Evolutionary conservation across 1,140 invertebrate genomes (phyloP).

Genomic region (Bradynema listronoti): DNA sequence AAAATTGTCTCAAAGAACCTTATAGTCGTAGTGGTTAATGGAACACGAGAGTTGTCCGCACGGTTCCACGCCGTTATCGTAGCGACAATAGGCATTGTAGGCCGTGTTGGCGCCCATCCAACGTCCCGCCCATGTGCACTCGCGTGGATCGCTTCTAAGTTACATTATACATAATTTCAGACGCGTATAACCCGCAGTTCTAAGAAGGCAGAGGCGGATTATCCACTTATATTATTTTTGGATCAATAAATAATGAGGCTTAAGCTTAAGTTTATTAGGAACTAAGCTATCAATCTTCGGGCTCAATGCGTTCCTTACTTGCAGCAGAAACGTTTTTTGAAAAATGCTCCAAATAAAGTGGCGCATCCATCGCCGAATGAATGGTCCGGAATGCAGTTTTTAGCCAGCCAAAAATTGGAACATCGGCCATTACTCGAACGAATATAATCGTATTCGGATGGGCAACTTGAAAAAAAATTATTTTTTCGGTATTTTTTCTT

Average conservation of each 20-base stretch:
- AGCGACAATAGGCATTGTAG: conserved; percentile 46
- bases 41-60: conserved; percentile 45
- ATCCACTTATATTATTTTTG: neutral
- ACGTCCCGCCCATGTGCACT: conserved; percentile 46
- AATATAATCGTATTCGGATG: conserved; percentile 46
- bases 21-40: conserved; percentile 41
- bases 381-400: conserved; percentile 36
- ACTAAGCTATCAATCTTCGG: too few species aligned
- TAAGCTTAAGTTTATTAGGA: too few species aligned
- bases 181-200: neutral
- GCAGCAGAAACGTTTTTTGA: conserved; percentile 49
- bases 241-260: too few species aligned
- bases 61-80: conserved; percentile 39
- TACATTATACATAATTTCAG: conserved; percentile 18
- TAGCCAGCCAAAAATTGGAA: conserved; percentile 40
- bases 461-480: too few species aligned
- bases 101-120: conserved; percentile 53
- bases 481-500: too few species aligned
- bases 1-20: too few species aligned
- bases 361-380: conserved; percentile 46
- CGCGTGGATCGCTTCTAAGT: conserved; percentile 46
- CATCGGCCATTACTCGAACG: conserved; percentile 42
- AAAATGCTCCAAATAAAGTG: conserved; percentile 39
- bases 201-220: neutral
- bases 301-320: conserved; percentile 28